Percentiles rank a stretch among this genome's conserved stretches.
Evolutionary conservation across 2,888 invertebrate genomes (phyloP).

Genomic region (Pristionchus japonicus): DNA sequence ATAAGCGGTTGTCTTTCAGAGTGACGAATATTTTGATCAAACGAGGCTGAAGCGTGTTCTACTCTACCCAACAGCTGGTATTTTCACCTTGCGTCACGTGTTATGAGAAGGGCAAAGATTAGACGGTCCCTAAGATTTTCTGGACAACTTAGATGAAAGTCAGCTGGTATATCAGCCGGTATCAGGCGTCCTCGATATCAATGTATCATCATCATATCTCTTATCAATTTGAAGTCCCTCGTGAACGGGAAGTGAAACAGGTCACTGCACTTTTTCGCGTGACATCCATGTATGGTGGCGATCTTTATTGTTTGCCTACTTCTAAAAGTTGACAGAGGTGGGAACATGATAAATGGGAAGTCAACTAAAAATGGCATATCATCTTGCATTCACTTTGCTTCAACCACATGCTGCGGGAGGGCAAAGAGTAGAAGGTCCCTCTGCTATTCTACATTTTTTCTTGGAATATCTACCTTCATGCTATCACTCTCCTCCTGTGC

Average conservation of each 20-base stretch:
- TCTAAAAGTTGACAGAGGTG: background rate
- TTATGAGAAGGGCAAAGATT: too few relatives aligned
- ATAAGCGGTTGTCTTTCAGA: background rate
- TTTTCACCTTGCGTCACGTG: background rate
- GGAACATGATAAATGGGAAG: too few relatives aligned
- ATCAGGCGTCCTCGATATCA: background rate
- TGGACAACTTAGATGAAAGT: background rate
- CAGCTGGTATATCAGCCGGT: too few relatives aligned
- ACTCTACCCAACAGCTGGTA: too few relatives aligned
- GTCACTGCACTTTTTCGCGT: background rate
- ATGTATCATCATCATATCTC: too few relatives aligned
- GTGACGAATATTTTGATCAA: too few relatives aligned
- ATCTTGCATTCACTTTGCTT: too few relatives aligned
- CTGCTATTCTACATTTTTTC: too few relatives aligned
- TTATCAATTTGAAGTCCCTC: background rate
- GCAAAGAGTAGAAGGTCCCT: too few relatives aligned
- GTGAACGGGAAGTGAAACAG: background rate
- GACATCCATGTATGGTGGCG: background rate
- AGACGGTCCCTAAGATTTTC: background rate
- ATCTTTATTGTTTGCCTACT: background rate
- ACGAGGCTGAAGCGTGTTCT: too few relatives aligned
- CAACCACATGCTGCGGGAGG: too few relatives aligned
- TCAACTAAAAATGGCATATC: too few relatives aligned
- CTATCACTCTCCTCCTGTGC: conserved; percentile 80
- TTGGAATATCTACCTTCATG: conserved; percentile 60